Conservation (phyloP, 1,140 invertebrate genomes). For the Triops cancriformis region DNA sequence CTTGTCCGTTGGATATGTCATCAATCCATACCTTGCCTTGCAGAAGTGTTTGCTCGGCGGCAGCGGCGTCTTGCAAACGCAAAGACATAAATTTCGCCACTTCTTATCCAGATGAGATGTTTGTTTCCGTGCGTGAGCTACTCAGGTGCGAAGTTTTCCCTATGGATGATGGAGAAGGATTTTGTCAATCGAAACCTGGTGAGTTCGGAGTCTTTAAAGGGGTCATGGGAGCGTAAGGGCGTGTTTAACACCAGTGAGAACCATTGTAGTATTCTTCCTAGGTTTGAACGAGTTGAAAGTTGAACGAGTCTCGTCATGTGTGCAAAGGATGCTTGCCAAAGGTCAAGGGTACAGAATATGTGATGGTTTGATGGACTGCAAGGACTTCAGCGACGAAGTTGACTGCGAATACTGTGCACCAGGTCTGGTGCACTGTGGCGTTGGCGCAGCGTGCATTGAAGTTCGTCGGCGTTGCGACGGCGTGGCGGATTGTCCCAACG, state of each 20-base stretch:
- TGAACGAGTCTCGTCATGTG: neutral
- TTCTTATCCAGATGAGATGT: slow-evolving; percentile 1
- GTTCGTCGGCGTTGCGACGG: slow-evolving; percentile 66
- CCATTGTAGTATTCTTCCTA: neutral
- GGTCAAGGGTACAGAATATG: slow-evolving; percentile 66
- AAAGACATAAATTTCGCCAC: neutral
- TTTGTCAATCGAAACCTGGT: slow-evolving; percentile 68
- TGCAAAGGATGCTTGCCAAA: slow-evolving; percentile 39
- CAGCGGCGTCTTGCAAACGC: slow-evolving; percentile 66
- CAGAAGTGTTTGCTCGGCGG: slow-evolving; percentile 72
- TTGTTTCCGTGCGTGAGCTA: slow-evolving; percentile 22
- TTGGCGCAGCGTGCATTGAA: slow-evolving; percentile 62
- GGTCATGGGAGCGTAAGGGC: neutral
- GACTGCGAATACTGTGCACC: slow-evolving; percentile 47
- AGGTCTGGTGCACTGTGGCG: slow-evolving; percentile 62
- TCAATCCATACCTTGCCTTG: slow-evolving; percentile 53
- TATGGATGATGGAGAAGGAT: slow-evolving; percentile 41
- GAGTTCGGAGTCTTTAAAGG: slow-evolving; percentile 28
- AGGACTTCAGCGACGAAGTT: slow-evolving; percentile 69
- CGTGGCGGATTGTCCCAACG: slow-evolving; percentile 69
- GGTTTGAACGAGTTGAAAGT: slow-evolving; percentile 20
- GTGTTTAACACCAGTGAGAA: neutral
- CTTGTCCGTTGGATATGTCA: slow-evolving; percentile 47
- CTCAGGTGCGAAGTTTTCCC: slow-evolving; percentile 70
- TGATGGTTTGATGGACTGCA: slow-evolving; percentile 76